Conservation (phyloP, 2,888 invertebrate species). For the Maniola hyperantus region DNA sequence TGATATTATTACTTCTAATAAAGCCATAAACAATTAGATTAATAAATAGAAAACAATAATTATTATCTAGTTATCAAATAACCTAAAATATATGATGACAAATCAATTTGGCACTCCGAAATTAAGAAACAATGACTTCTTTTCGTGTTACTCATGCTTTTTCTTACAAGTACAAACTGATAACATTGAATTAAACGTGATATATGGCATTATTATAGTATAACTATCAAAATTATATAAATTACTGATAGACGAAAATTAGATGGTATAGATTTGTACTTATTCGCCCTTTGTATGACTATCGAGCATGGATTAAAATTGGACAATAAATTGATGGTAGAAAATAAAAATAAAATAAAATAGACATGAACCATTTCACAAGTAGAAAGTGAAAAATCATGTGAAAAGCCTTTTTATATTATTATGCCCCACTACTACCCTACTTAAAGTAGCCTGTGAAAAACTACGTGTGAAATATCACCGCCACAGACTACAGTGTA, state of each 20-base stretch:
- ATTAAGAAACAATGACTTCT: slow-evolving; percentile 20
- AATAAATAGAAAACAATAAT: slow-evolving; percentile 29
- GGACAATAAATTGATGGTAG: background rate
- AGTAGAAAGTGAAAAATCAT: too few species aligned
- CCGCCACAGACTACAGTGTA: too few species aligned
- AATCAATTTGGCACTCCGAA: slow-evolving; percentile 22
- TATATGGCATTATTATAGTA: slow-evolving; percentile 1
- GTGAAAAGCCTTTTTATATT: too few species aligned
- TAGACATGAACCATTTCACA: too few species aligned
- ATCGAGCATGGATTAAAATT: background rate
- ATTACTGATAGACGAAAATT: background rate
- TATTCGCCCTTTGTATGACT: background rate
- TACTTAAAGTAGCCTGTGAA: too few species aligned
- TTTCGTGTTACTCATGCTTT: slow-evolving; percentile 22
- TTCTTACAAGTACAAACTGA: slow-evolving; percentile 22
- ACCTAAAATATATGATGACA: slow-evolving; percentile 24
- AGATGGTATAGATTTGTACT: background rate
- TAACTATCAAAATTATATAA: background rate
- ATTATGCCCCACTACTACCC: too few species aligned
- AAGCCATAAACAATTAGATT: too few species aligned
- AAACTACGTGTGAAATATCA: too few species aligned
- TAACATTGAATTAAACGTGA: slow-evolving; percentile 24
- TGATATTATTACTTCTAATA: too few species aligned
- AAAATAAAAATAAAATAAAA: too few species aligned
- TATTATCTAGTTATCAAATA: background rate